A percentile compares a stretch with the other conserved stretches of the same genome.
Conservation (phyloP, 64 coral and sea anemone genomes). For the Acropora tenuis region DNA sequence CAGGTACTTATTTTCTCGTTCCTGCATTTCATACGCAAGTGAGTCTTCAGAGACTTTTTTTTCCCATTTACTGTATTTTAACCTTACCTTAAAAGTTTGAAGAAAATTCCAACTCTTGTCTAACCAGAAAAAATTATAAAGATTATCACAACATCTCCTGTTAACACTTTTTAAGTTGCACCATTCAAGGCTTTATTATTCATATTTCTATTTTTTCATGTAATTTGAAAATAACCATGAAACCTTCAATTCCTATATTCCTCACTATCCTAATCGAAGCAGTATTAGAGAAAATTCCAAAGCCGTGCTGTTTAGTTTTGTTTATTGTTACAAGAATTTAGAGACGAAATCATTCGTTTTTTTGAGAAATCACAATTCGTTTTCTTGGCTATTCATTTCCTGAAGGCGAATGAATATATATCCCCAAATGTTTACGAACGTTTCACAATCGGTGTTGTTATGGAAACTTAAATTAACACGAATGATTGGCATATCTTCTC, state of each 20-base stretch:
- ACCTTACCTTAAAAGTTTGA: too few relatives aligned
- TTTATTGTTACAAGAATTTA: background rate
- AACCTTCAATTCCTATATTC: background rate
- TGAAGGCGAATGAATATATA: too few relatives aligned
- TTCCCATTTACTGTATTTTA: too few relatives aligned
- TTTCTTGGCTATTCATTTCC: background rate
- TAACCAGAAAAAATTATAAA: too few relatives aligned
- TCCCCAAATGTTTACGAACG: background rate
- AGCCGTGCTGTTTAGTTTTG: background rate
- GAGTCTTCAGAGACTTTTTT: background rate
- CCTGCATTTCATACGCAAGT: background rate
- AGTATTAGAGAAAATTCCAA: background rate
- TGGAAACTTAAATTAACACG: constrained; percentile 37
- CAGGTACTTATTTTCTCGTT: background rate
- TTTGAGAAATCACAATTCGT: constrained; percentile 1
- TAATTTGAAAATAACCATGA: background rate
- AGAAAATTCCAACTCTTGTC: too few relatives aligned
- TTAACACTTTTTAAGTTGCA: background rate
- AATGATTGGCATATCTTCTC: constrained; percentile 21
- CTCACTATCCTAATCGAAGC: background rate
- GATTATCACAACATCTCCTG: background rate
- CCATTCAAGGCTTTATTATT: background rate
- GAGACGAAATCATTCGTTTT: background rate
- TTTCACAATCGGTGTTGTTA: background rate
- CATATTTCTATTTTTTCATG: background rate